Conservation (phyloP, 2,113 vertebrate genomes). For the Gopherus flavomarginatus region DNA sequence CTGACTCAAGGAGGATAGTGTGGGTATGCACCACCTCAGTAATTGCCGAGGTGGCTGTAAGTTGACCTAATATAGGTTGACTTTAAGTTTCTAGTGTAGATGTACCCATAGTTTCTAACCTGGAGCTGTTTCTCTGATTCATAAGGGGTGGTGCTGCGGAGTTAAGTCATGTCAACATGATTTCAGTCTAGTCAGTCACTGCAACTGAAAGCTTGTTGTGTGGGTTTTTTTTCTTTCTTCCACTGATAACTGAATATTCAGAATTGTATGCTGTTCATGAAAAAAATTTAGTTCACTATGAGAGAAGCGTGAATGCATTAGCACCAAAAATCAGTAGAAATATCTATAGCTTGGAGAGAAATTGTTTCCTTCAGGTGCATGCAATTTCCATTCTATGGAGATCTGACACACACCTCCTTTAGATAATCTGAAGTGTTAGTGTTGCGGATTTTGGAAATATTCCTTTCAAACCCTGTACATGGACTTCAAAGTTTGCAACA, state of each 20-base stretch:
- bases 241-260: not conserved
- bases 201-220: not conserved
- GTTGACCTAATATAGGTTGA: too few species aligned
- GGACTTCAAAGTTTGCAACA: not conserved
- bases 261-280: not conserved
- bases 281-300: not conserved
- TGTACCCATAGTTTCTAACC: not conserved
- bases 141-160: not conserved
- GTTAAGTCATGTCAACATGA: not conserved
- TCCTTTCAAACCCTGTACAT: not conserved
- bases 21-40: too few species aligned
- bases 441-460: not conserved
- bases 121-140: not conserved
- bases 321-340: not conserved
- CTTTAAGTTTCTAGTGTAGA: not conserved
- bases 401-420: not conserved
- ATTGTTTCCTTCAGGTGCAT: not conserved
- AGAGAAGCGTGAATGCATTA: not conserved
- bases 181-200: not conserved
- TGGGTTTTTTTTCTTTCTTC: too few species aligned
- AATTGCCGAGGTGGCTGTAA: too few species aligned
- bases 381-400: not conserved
- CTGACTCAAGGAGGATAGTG: too few species aligned
- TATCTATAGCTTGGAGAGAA: not conserved
- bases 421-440: not conserved